Conservation (phyloP, 2,797 vertebrate genomes). For the Neosalanx taihuensis region DNA sequence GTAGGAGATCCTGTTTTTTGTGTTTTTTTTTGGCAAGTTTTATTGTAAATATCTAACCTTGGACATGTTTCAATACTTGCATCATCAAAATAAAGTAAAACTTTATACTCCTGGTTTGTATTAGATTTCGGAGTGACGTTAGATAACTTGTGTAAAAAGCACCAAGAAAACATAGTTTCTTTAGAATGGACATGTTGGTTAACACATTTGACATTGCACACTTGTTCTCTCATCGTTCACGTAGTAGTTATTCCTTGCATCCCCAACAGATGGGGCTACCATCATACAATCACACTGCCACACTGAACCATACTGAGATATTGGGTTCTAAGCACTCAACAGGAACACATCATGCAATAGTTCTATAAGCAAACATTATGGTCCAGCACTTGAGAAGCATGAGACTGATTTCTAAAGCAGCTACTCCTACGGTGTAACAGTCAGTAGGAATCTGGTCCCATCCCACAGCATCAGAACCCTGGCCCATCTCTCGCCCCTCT, state of each 20-base stretch:
- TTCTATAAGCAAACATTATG: too few relatives aligned
- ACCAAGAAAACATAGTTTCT: too few relatives aligned
- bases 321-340: background rate
- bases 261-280: background rate
- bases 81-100: constrained; percentile 73
- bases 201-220: too few relatives aligned
- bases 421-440: constrained; percentile 44
- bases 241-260: background rate
- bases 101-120: constrained; percentile 64
- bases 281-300: background rate
- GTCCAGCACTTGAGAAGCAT: too few relatives aligned
- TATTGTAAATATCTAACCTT: constrained; percentile 79
- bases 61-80: constrained; percentile 80
- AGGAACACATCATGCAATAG: background rate
- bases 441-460: constrained; percentile 35
- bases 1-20: constrained; percentile 56
- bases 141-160: too few relatives aligned
- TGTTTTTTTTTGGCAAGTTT: constrained; percentile 64
- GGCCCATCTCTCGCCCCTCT: constrained; percentile 43
- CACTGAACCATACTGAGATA: background rate
- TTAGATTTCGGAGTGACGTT: background rate
- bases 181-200: too few relatives aligned
- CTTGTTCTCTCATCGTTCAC: too few relatives aligned
- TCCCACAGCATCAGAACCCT: constrained; percentile 57
- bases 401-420: background rate